Conservation (phyloP, 2,888 invertebrate genomes). For the Pandemis cinnamomeana region DNA sequence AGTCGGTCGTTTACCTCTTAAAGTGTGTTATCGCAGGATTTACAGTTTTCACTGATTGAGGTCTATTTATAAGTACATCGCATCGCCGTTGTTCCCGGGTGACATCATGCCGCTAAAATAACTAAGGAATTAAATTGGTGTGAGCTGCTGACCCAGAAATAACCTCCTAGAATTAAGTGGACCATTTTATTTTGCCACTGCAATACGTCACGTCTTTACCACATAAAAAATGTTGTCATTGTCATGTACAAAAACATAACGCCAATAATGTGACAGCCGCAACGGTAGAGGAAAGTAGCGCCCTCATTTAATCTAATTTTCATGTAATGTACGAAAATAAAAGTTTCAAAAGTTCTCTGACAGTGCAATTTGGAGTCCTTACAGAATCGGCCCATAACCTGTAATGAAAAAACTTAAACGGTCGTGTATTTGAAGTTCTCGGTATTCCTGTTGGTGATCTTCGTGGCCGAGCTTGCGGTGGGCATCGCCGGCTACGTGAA, state of each 20-base stretch:
- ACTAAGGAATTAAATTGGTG: constrained; percentile 33
- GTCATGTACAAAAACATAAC: too few relatives aligned
- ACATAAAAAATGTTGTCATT: too few relatives aligned
- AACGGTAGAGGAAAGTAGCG: too few relatives aligned
- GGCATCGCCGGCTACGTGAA: constrained; percentile 93
- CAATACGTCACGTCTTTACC: neutral
- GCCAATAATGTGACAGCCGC: too few relatives aligned
- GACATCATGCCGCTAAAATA: constrained; percentile 39
- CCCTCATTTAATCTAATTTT: too few relatives aligned
- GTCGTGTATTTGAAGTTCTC: constrained; percentile 85
- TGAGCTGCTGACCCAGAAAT: constrained; percentile 37
- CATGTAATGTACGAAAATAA: neutral
- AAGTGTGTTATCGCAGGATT: constrained; percentile 38
- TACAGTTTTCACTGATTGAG: constrained; percentile 20
- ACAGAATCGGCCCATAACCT: too few relatives aligned
- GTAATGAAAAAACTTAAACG: too few relatives aligned
- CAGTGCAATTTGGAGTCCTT: neutral
- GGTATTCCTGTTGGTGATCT: constrained; percentile 90
- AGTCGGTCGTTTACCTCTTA: constrained; percentile 34
- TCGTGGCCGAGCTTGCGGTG: constrained; percentile 92
- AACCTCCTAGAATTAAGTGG: constrained; percentile 22
- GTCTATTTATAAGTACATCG: constrained; percentile 31
- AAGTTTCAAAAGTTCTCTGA: neutral
- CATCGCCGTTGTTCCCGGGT: constrained; percentile 26
- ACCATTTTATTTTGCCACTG: constrained; percentile 19